A percentile compares a stretch with the other conserved stretches of the same genome.
phyloP scores from a whole-genome alignment of 2,113 vertebrate genomes.

The Pterocles orientalis region DNA sequence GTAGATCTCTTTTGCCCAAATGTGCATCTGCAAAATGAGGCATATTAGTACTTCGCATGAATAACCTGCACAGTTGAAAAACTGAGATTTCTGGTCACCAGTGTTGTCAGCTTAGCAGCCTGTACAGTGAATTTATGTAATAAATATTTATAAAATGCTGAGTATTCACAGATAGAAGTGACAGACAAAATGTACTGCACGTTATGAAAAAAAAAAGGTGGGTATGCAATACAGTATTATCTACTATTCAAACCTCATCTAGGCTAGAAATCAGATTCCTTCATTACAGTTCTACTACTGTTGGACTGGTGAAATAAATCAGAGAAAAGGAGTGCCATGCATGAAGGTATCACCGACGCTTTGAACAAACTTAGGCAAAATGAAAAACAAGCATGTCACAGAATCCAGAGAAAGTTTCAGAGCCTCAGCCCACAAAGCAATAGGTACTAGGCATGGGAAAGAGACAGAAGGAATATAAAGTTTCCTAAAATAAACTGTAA shows the following conservation, averaged over 20 bases:
- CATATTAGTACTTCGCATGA: not conserved
- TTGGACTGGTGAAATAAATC: not conserved
- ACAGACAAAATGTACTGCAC: slow-evolving; percentile 14
- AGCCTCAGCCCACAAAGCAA: slow-evolving; percentile 1
- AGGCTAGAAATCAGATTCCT: slow-evolving; percentile 33
- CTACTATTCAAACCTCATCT: not conserved
- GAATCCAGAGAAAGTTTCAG: not conserved
- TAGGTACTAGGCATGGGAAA: not conserved
- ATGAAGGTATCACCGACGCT: not conserved
- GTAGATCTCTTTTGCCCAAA: not conserved
- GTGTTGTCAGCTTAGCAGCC: slow-evolving; percentile 23
- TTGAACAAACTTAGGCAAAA: not conserved
- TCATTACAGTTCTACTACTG: not conserved
- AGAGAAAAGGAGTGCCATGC: not conserved
- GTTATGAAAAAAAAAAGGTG: not conserved
- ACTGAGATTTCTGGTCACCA: slow-evolving; percentile 13
- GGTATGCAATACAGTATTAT: not conserved
- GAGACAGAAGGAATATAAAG: slow-evolving; percentile 24
- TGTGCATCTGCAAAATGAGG: not conserved
- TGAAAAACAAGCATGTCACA: not conserved
- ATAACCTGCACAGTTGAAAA: not conserved
- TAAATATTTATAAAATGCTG: not conserved
- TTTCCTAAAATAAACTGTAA: not conserved
- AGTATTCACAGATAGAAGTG: not conserved
- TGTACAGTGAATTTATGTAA: slow-evolving; percentile 20